Percentiles rank a stretch among this genome's conserved stretches.
phyloP scores from a whole-genome alignment of 2,797 vertebrate species.

The Parotocinclus haroldoi region DNA sequence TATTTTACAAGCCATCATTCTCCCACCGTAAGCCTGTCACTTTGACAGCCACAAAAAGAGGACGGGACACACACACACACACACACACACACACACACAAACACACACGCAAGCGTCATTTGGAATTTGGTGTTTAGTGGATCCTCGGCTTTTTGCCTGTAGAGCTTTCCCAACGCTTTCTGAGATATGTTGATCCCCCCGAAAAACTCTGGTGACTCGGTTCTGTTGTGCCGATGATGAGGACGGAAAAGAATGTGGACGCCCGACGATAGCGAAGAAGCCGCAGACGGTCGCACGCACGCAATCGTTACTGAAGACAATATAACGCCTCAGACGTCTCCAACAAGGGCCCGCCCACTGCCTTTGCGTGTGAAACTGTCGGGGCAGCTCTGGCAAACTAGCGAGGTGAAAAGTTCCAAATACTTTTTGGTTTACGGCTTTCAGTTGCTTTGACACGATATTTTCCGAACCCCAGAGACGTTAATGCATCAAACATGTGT shows the following conservation, averaged over 20 bases:
- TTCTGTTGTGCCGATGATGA: conserved; percentile 40
- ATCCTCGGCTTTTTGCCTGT: conserved; percentile 27
- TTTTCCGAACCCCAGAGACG: conserved; percentile 27
- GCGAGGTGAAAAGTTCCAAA: conserved; percentile 26
- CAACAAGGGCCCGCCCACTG: conserved; percentile 17
- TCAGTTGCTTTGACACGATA: conserved; percentile 29
- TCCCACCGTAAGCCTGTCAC: conserved; percentile 34
- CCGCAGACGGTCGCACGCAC: conserved; percentile 13
- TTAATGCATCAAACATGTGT: conserved; percentile 36
- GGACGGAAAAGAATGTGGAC: conserved; percentile 46
- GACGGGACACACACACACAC: conserved; percentile 30
- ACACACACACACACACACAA: conserved; percentile 42
- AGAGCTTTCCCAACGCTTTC: conserved; percentile 5
- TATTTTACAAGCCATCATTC: conserved; percentile 44
- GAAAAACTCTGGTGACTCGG: conserved; percentile 1
- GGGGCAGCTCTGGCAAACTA: conserved; percentile 29
- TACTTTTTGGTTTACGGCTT: conserved; percentile 30
- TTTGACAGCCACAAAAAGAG: conserved; percentile 28
- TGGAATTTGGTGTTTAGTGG: conserved; percentile 29
- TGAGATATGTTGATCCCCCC: conserved; percentile 29
- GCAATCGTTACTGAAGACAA: conserved; percentile 27
- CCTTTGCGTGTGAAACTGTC: conserved; percentile 17
- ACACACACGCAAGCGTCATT: conserved; percentile 36
- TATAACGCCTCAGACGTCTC: conserved; percentile 20
- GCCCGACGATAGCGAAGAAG: conserved; percentile 8